Conservation (phyloP, 2,888 invertebrate species). For the Hypomecis atomaria region DNA sequence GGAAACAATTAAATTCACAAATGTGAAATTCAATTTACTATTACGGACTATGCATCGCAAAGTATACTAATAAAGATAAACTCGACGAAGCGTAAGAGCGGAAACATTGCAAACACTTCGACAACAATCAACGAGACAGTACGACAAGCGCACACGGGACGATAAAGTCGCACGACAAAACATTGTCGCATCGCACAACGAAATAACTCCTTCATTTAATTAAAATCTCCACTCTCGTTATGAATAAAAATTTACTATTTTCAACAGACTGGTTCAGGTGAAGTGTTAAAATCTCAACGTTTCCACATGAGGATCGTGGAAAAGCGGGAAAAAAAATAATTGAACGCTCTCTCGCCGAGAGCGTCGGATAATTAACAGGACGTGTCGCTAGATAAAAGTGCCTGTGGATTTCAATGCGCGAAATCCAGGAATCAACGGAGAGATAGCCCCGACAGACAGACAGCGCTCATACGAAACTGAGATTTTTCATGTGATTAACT, state of each 20-base stretch:
- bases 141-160: slow-evolving; percentile 42
- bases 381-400: slow-evolving; percentile 82
- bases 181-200: slow-evolving; percentile 53
- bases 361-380: slow-evolving; percentile 83
- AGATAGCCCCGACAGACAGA: slow-evolving; percentile 53
- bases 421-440: slow-evolving; percentile 67
- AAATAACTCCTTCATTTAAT: slow-evolving; percentile 77
- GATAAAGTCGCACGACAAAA: slow-evolving; percentile 54
- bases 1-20: slow-evolving; percentile 21
- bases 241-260: slow-evolving; percentile 74
- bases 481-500: too few relatives aligned
- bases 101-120: slow-evolving; percentile 57
- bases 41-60: slow-evolving; percentile 39
- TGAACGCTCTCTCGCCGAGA: slow-evolving; percentile 77
- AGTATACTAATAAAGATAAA: slow-evolving; percentile 55
- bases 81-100: slow-evolving; percentile 53
- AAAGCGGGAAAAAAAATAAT: slow-evolving; percentile 79
- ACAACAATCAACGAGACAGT: slow-evolving; percentile 51
- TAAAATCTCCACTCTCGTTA: slow-evolving; percentile 70
- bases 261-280: slow-evolving; percentile 77
- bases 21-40: slow-evolving; percentile 40
- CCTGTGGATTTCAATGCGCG: slow-evolving; percentile 74
- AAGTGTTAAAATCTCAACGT: slow-evolving; percentile 83
- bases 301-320: slow-evolving; percentile 78
- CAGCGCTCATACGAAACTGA: slow-evolving; percentile 57